Evolutionary conservation across 2,113 vertebrate genomes (phyloP).

Genomic region (Hypomesus transpacificus): DNA sequence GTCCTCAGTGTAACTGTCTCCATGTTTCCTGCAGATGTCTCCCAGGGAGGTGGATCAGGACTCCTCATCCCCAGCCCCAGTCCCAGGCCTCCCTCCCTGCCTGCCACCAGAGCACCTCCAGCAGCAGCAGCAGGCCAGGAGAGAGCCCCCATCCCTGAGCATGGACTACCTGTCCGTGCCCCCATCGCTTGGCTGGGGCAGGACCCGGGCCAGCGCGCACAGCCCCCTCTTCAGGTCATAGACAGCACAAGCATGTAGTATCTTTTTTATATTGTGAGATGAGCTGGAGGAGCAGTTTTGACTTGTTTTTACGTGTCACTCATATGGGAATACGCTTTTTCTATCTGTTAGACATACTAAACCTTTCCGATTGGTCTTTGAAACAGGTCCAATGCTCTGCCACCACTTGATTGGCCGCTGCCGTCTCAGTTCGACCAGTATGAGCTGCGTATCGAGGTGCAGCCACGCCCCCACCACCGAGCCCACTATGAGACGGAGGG

Average conservation of each 20-base stretch:
- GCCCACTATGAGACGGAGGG: slow-evolving; percentile 93
- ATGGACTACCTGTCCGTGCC: slow-evolving; percentile 94
- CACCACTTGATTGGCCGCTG: slow-evolving; percentile 88
- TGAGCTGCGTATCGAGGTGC: slow-evolving; percentile 85
- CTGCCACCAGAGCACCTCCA: slow-evolving; percentile 53
- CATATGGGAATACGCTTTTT: no score
- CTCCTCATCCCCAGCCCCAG: slow-evolving; percentile 56
- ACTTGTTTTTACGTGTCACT: slow-evolving; percentile 45
- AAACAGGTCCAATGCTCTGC: slow-evolving; percentile 80
- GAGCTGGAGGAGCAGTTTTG: not conserved
- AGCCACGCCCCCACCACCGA: slow-evolving; percentile 85
- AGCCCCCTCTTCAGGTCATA: slow-evolving; percentile 86
- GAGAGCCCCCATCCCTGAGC: slow-evolving; percentile 64
- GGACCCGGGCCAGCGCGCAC: slow-evolving; percentile 82
- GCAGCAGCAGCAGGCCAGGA: slow-evolving; percentile 44
- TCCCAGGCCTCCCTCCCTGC: slow-evolving; percentile 51
- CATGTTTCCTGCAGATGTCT: slow-evolving; percentile 59
- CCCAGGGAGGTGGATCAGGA: slow-evolving; percentile 74
- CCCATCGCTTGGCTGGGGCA: slow-evolving; percentile 83
- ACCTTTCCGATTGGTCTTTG: slow-evolving; percentile 24
- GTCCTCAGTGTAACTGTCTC: not conserved
- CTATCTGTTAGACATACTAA: no score
- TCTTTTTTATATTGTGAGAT: not conserved
- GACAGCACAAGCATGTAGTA: not conserved
- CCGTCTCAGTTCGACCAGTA: slow-evolving; percentile 86